Base-by-base conservation (phyloP, 2,113 vertebrate species). In the Pelecanoides urinatrix region DNA sequence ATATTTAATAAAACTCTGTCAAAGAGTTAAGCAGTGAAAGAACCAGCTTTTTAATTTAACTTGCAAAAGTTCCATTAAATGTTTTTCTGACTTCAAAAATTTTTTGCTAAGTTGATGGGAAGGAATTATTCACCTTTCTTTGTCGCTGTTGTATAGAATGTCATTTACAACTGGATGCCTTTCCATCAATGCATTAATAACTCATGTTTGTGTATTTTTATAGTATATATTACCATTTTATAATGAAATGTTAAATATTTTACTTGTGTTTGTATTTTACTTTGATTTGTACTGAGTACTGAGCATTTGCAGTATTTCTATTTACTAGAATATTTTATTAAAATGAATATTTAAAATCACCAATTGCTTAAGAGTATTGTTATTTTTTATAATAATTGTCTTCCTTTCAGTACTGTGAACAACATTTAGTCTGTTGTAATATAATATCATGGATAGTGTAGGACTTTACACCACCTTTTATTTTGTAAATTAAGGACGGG, bases 161-260 rank as follows among this genome's bases (percentile, higher is more conserved):
- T 89, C 86, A 79, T 44, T 94, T 96, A 47, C 44, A 87, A 36
- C 42, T 79, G 17, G 12, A 86, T 62, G 91, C 49, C 21, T 92
- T 94, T 91, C 86, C 76, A 89, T 89, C 88, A 92, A 44, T 84
- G 58, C 91, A 97, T 97, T 91, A 97, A 92, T 94, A 96, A 94
- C 86, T 65, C 1, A 29, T 65, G 61, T 47, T 63, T 44, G n/a
- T 85, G 66, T 79, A 66, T 92, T 96, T 91, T 92, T 87, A 78
- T 76, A 84, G 30, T 91, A 85, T 94, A 89, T 92, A 92, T 92
- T 94, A 93, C 40, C 82, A 89, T 94, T 92, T 96, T 89, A 97
- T 95, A 92, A 97, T 95, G 90, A 96, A 96, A 96, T 65, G 91
- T 82, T 97, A 94, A 97, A 97, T 97, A 97, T 97, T 97, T 97